Evolutionary conservation across 2,113 vertebrate genomes (phyloP), one percentile per base, ranked within the genome.

Genomic region (Empidonax traillii): DNA sequence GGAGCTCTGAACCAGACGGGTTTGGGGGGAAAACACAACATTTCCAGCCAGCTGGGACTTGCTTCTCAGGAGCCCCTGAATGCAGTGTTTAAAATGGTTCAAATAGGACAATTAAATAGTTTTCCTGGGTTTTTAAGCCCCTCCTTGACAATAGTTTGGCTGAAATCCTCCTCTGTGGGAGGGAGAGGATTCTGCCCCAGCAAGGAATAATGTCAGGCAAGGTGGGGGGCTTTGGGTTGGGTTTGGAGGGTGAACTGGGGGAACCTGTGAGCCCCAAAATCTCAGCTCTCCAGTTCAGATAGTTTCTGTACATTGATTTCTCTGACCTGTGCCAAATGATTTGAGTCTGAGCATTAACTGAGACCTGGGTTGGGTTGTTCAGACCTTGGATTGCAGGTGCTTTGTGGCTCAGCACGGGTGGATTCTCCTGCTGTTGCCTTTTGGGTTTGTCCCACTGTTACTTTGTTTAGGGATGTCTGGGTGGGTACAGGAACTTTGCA

Each of bases 11-110:
- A 37, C 24, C 46, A 10, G 20, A 6, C 2, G 0, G 7, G 9
- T 46, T 41, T 6, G 3, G 8, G 25, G 56, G 52, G 15, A 6
- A 0, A 81, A 19, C 1, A 0, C 12, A 7, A 30, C 37, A 14
- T 49, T 79, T 85, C 61, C 56, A 53, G 44, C 20, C 76, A 75
- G 19, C 56, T 69, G 68, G 9, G 28, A 3, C 18, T 8, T 44
- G 47, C 33, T 78, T 13, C 3, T 62, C n/a, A 35, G 72, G 67
- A 39, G 24, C 27, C 2, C 8, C 12, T 19, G 28, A 72, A 47
- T 37, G 39, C 17, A 53, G 28, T 56, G 59, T 47, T 55, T 3
- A 46, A 83, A 76, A 23, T 10, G 5, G 16, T 39, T 67, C 58
- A n/a, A 8, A 7, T 31, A 13, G 43, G 39, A 9, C 15, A 72